Base-by-base conservation (phyloP, 2,113 vertebrate species). In the Cathartes aura region DNA sequence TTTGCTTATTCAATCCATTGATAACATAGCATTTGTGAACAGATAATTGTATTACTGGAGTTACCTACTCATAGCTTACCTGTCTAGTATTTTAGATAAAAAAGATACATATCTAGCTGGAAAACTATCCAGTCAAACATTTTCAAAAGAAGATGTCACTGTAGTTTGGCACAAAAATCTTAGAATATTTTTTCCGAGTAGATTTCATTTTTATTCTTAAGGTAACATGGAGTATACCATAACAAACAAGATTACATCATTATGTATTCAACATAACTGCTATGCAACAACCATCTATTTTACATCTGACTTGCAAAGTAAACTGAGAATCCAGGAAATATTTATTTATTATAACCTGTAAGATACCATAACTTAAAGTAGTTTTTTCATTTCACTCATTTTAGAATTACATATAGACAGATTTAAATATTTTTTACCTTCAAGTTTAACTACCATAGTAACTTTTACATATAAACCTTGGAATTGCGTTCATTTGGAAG, bases 391-490 rank as follows among this genome's bases (percentile, higher is more conserved):
- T 86, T 95, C 59, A 38, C 15, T 76, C 17, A 40, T 71, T 96
- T 96, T 68, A 71, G 95, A 95, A 91, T 87, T 38, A 74, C 18
- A 48, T 32, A 63, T 74, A 95, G 94, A 95, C 75, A 92, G 92
- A 93, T 82, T 82, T 87, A 84, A 96, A 93, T 71, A 88, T 70
- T 82, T 96, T 91, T 91, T 87, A 82, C 90, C 96, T 98, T 97
- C 96, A 97, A 89, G 66, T 97, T 86, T 78, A 87, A 64, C 43
- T 79, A 60, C 29, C 45, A 63, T 26, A 84, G 29, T 93, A 76
- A 90, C 79, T 96, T 97, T 92, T 75, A 71, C 74, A 90, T 64
- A 62, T 30, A 72, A 82, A 73, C 42, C 34, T 60, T 4, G 38
- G 38, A 38, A 38, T 38, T 38, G 38, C 38, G 22, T 70, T 90